Conservation (phyloP, 2,888 invertebrate species). For the Cheilosia variabilis region DNA sequence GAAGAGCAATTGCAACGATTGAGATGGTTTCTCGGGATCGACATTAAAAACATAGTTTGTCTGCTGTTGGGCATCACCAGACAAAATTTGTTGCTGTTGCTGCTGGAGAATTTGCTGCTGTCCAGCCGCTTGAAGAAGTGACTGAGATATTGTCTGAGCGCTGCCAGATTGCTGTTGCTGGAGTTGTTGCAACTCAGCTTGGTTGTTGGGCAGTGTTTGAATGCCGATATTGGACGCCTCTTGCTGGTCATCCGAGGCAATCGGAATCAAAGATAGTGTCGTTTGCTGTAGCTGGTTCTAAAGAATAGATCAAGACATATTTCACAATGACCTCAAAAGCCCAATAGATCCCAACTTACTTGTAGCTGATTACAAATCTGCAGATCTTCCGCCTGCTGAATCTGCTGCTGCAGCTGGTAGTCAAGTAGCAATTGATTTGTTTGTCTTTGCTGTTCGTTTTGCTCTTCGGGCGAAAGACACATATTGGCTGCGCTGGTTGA, state of each 20-base stretch:
- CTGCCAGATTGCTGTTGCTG: constrained; percentile 77
- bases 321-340: not conserved
- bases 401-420: constrained; percentile 84
- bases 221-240: constrained; percentile 77
- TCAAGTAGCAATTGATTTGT: constrained; percentile 82
- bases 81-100: constrained; percentile 79
- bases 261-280: constrained; percentile 82
- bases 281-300: constrained; percentile 82
- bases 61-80: constrained; percentile 80
- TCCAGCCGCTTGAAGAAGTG: constrained; percentile 62
- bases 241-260: constrained; percentile 79
- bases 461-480: constrained; percentile 79
- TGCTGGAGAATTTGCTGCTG: constrained; percentile 79
- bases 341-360: constrained; percentile 76
- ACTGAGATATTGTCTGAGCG: constrained; percentile 57
- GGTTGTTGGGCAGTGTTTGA: constrained; percentile 79
- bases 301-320: not conserved
- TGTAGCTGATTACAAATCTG: constrained; percentile 83
- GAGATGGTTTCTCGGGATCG: constrained; percentile 82
- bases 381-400: constrained; percentile 83
- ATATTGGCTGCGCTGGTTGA: constrained; percentile 78
- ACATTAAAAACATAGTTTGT: constrained; percentile 83
- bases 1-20: constrained; percentile 83
- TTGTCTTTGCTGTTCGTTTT: constrained; percentile 80
- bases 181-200: constrained; percentile 80